Evolutionary conservation across 2,797 vertebrate species (phyloP).

Genomic region (Poliocrania exsul): DNA sequence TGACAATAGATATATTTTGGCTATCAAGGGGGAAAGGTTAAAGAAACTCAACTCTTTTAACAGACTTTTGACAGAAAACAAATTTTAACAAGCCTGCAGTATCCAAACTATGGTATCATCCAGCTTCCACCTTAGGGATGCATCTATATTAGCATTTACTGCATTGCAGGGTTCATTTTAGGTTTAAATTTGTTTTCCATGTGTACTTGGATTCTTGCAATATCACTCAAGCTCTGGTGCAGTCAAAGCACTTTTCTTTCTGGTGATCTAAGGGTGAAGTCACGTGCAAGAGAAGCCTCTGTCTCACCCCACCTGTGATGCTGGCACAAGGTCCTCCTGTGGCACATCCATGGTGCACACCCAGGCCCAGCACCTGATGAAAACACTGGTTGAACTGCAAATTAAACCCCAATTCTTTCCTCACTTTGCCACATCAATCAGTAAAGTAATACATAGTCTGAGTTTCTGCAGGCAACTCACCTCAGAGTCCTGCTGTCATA

Average conservation of each 20-base stretch:
- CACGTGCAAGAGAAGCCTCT: not conserved
- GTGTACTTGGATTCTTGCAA: not conserved
- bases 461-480: not conserved
- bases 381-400: not conserved
- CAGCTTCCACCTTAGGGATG: not conserved
- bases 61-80: not conserved
- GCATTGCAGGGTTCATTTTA: conserved; percentile 26
- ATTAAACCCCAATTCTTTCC: not conserved
- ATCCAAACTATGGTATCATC: not conserved
- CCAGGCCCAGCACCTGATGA: not conserved
- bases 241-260: not conserved
- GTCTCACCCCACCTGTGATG: not conserved
- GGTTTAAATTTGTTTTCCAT: not conserved
- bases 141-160: not conserved
- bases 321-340: not conserved
- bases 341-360: accelerated
- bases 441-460: not conserved
- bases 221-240: not conserved
- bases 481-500: not conserved
- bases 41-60: not conserved
- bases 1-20: not conserved
- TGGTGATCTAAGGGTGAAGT: not conserved
- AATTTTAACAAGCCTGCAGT: not conserved
- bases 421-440: not conserved
- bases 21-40: not conserved